Evolutionary conservation across 1,140 invertebrate species (phyloP), one percentile per base, ranked within the genome.

Genomic region (Diachasmimorpha longicaudata): DNA sequence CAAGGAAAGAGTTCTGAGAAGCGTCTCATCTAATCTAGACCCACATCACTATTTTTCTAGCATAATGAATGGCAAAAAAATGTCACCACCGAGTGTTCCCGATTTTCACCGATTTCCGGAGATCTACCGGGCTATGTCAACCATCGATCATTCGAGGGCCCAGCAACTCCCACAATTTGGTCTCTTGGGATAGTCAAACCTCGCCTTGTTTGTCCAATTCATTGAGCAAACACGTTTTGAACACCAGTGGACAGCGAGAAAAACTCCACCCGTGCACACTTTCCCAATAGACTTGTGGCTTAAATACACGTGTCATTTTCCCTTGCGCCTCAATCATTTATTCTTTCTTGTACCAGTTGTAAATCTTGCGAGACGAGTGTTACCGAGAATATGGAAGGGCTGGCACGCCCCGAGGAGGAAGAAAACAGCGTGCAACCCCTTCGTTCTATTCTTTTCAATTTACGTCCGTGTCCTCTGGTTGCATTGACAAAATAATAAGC

Each of bases 401-500:
- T 58, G 70, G 69, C 48, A 55, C 21, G 66, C 44, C 76, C 78
- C 66, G 5, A 68, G 21, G 58, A 63, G 58, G 19, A 10, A 63
- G 58, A 16, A 16, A 73, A 73, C 79, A 78, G 48, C 11, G 25
- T 44, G 68, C 76, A 81, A 81, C 79, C 83, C 83, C 80, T 82
- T 72, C 31, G 21, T 44, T 66, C 55, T 68, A 8, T 66, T 73
- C 36, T 23, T 31, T 74, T 48, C 10, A 55, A 36, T 63, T 71
- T 79, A 21, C 78, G 37, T 37, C 52, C 55, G 42, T 72, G 74
- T 21, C 69, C 68, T 42, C 58, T 52, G 46, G 70, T 37, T 9
- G 72, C 74, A 83, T 84, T 85, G 83, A 84, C n/a, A 11, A 72
- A 63, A 74, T 85, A 85, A 85, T 85, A 85, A 85, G 81, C 84